These are phyloP conservation scores for Colius striatus DNA, from an alignment of 2,113 vertebrate species.

Conservation along the genomic window DNA sequence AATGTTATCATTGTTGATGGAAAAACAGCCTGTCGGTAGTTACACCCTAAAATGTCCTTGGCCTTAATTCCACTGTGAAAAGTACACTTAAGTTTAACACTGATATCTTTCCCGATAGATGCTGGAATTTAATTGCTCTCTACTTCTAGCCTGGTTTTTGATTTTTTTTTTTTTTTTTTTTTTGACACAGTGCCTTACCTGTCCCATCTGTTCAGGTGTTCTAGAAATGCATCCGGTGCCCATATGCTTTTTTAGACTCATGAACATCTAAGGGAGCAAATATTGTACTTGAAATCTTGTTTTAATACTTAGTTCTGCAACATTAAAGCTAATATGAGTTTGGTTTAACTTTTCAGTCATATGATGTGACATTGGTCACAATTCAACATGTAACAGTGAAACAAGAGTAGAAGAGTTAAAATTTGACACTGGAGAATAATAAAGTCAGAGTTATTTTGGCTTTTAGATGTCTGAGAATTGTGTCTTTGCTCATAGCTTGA, in stretches of 20 bases:
- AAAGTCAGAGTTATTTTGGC: neutral
- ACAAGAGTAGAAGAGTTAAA: neutral
- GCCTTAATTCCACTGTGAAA: neutral
- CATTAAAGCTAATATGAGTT: neutral
- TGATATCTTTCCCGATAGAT: neutral
- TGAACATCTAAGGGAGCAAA: neutral
- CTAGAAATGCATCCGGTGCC: neutral
- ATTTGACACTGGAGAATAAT: neutral
- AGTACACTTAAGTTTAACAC: neutral
- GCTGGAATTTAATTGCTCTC: neutral
- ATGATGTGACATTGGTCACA: neutral
- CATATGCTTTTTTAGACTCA: fast-evolving
- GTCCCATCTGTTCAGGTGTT: neutral
- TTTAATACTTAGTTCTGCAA: neutral
- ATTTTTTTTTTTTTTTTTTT: neutral
- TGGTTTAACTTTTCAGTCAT: neutral
- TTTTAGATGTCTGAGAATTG: neutral
- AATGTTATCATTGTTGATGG: conserved; percentile 3
- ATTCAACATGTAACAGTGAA: neutral
- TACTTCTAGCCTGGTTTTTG: neutral
- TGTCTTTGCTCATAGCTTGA: neutral
- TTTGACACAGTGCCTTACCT: neutral
- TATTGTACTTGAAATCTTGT: neutral
- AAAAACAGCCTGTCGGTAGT: neutral
- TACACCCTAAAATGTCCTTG: conserved; percentile 35